These are phyloP conservation scores for Drosophila seclusa DNA, from an alignment of 2,888 invertebrate genomes.

Conservation along the genomic window DNA sequence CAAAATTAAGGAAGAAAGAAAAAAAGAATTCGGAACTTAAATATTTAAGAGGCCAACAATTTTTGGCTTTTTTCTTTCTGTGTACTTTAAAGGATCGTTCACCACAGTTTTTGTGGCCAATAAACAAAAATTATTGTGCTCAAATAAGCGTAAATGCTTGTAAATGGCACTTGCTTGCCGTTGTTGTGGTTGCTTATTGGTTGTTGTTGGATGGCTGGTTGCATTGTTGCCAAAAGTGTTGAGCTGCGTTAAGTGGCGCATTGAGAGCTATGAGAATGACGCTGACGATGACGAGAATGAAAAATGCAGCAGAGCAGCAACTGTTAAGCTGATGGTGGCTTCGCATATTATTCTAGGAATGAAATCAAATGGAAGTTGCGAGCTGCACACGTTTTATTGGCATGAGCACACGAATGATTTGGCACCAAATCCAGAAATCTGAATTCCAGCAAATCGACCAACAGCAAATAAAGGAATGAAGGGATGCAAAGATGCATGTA, in stretches of 20 bases:
- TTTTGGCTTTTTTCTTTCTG: background rate
- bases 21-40: conserved; percentile 43
- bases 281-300: conserved; percentile 59
- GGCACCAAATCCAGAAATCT: conserved; percentile 65
- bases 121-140: conserved; percentile 79
- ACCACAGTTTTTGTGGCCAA: conserved; percentile 70
- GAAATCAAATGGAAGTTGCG: conserved; percentile 76
- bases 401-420: conserved; percentile 68
- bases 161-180: conserved; percentile 51
- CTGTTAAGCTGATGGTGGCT: conserved; percentile 43
- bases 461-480: conserved; percentile 4
- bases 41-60: conserved; percentile 54
- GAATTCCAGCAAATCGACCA: conserved; percentile 8
- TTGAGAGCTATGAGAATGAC: conserved; percentile 23
- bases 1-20: background rate
- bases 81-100: conserved; percentile 38
- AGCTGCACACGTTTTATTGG: conserved; percentile 72
- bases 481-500: conserved; percentile 21
- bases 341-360: conserved; percentile 65
- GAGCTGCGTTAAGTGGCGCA: conserved; percentile 48
- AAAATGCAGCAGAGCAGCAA: conserved; percentile 56
- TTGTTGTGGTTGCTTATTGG: conserved; percentile 17
- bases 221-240: conserved; percentile 75
- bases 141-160: conserved; percentile 79
- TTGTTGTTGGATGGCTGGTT: conserved; percentile 20